Base-by-base conservation (phyloP, 2,888 invertebrate genomes). In the Emmelina monodactyla region DNA sequence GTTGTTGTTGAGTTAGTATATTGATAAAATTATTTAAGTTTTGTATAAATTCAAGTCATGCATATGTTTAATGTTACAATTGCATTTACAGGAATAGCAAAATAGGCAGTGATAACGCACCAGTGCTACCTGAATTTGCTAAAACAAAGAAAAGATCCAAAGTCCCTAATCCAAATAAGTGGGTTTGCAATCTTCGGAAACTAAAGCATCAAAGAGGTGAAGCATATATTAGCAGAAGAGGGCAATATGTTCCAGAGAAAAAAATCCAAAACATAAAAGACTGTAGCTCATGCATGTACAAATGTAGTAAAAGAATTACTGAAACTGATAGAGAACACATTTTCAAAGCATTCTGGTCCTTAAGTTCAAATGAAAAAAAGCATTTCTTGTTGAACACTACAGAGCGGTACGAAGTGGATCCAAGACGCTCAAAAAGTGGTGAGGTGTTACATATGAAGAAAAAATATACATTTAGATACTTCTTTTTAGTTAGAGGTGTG, bases 171-270 rank as follows among this genome's bases (percentile, higher is more conserved):
- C 78, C 78, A 0, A 66, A 43, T 16, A 52, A 55, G n/a, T 79
- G 78, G 78, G 75, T 72, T 0, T 71, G 73, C 37, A 76, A 78
- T 38, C 50, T 78, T 2, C 53, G 78, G 0, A 79, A 78, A 44
- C 19, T 57, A 2, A 75, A 76, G 45, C 78, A 78, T 41, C 76
- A 79, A 41, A 51, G 65, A 32, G 78, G 78, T 0, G 78, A 79
- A 42, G 75, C 78, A 0, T 78, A 78, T 38, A 54, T 78, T 16
- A 76, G 59, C 33, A 53, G 73, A 28, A 46, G 76, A 39, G 78
- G 78, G 0, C 78, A 79, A 44, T 68, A 49, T 16, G 73, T 79
- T 0, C 72, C 76, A 0, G 75, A 76, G 33, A 52, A 64, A 40
- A 48, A 53, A 34, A 62, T 79, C 2, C 56, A 50, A 22, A 72